Evolutionary conservation across 2,888 invertebrate genomes (phyloP).

Genomic region (Nomada goodeniana): DNA sequence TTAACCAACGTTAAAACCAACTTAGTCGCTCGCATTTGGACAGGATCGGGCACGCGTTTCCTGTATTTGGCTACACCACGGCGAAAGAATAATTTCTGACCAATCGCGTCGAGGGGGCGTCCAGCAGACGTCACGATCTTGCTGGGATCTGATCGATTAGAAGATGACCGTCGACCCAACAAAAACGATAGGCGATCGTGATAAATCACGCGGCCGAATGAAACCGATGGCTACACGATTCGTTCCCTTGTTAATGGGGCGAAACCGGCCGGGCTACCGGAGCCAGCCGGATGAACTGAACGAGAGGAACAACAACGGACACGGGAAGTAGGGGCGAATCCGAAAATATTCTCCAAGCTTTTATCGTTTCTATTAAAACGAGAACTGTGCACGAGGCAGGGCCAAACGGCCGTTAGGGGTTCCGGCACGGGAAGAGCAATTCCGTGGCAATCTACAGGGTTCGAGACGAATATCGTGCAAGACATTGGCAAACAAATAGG

Average conservation of each 20-base stretch:
- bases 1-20: neutral
- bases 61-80: neutral
- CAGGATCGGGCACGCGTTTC: neutral
- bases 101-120: conserved; percentile 15
- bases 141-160: conserved; percentile 59
- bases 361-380: neutral
- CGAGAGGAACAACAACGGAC: neutral
- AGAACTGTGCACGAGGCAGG: neutral
- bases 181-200: conserved; percentile 32
- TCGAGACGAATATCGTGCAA: conserved; percentile 7
- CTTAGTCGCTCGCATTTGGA: neutral
- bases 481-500: conserved; percentile 36
- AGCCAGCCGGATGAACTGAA: neutral
- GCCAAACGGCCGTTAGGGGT: neutral
- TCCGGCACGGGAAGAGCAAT: conserved; percentile 4
- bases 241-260: conserved; percentile 16
- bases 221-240: conserved; percentile 56
- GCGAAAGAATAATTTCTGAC: neutral
- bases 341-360: neutral
- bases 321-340: neutral
- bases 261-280: neutral
- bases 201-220: conserved; percentile 66
- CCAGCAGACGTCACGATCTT: conserved; percentile 36
- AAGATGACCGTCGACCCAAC: conserved; percentile 42
- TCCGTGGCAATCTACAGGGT: conserved; percentile 22